Base-by-base conservation (phyloP, 2,113 vertebrate genomes). In the Collichthys lucidus region DNA sequence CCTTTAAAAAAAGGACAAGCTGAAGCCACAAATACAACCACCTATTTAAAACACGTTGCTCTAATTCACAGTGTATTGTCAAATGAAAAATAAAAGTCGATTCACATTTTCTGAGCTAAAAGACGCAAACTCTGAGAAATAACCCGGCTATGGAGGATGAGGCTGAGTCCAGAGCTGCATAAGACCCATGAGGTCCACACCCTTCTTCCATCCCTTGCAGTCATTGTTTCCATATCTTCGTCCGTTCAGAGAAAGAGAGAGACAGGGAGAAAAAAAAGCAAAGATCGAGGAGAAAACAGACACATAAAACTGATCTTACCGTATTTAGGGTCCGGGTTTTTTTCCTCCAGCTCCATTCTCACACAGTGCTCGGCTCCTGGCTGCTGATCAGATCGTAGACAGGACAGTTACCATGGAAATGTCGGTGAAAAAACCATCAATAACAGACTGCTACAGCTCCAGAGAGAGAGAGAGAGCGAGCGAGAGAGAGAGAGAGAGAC, bases 301-400 rank as follows among this genome's bases (percentile, higher is more conserved):
- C 3, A 55, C 3, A 40, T 7, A 9, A 46, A 50, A 3, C 17
- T 47, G 14, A 14, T 83, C 93, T 92, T 89, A 94, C 94, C 93
- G 84, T 92, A 94, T 94, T 95, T 94, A 2, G 87, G 68, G 74
- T 94, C 93, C 19, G 90, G 86, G 14, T 88, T 93, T 87, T 93
- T 94, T 40, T 92, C 93, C 57, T 94, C 91, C 74, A 79, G 61
- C 78, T 94, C 93, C 94, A 94, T 95, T 79, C 66, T 88, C 79
- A 44, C 69, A 35, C 78, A 42, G 67, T 17, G 55, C 55, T 74
- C 60, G 60, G 67, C 74, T 82, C 40, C 73, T 79, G n/a, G 62
- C 64, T 67, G 72, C 69, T 61, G 84, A 52, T 90, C 56, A 79
- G 60, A 81, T 50, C 57, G 74, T 31, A 29, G 77, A 84, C 87